Percentiles rank a stretch among this genome's conserved stretches.
Conservation (phyloP, 1,140 invertebrate genomes). For the Zophobas atratus region DNA sequence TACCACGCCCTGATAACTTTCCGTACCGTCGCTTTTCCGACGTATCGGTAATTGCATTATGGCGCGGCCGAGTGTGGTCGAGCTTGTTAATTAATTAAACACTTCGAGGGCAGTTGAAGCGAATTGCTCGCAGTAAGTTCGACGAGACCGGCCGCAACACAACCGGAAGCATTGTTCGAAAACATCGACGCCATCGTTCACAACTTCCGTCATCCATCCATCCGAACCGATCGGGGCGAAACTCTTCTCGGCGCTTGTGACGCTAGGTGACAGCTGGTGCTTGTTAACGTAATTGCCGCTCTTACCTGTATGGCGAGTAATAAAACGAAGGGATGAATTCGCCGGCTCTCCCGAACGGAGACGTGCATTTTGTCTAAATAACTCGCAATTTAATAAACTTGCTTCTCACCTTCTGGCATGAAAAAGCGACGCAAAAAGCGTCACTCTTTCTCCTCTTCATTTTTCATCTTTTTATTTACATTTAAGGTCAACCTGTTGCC, state of each 20-base stretch:
- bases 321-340: slow-evolving; percentile 30
- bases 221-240: not conserved
- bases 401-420: slow-evolving; percentile 39
- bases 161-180: slow-evolving; percentile 23
- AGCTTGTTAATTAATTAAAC: slow-evolving; percentile 42
- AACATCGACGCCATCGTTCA: not conserved
- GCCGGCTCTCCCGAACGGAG: slow-evolving; percentile 18
- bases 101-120: slow-evolving; percentile 20
- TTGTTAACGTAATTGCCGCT: slow-evolving; percentile 21
- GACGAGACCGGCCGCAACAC: slow-evolving; percentile 19
- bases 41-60: slow-evolving; percentile 39
- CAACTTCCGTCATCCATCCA: not conserved
- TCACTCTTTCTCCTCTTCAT: slow-evolving; percentile 25
- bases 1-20: slow-evolving; percentile 38
- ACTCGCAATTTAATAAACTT: slow-evolving; percentile 38
- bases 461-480: slow-evolving; percentile 43
- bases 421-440: slow-evolving; percentile 34
- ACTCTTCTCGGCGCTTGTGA: too few species aligned
- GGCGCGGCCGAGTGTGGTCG: slow-evolving; percentile 31
- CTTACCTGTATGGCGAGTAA: slow-evolving; percentile 29
- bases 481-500: slow-evolving; percentile 42
- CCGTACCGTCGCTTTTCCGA: slow-evolving; percentile 34
- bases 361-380: slow-evolving; percentile 42
- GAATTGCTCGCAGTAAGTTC: slow-evolving; percentile 23
- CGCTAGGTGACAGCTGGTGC: not conserved